Base-by-base conservation (phyloP, 2,888 invertebrate species). In the Lochmaea crataegi region DNA sequence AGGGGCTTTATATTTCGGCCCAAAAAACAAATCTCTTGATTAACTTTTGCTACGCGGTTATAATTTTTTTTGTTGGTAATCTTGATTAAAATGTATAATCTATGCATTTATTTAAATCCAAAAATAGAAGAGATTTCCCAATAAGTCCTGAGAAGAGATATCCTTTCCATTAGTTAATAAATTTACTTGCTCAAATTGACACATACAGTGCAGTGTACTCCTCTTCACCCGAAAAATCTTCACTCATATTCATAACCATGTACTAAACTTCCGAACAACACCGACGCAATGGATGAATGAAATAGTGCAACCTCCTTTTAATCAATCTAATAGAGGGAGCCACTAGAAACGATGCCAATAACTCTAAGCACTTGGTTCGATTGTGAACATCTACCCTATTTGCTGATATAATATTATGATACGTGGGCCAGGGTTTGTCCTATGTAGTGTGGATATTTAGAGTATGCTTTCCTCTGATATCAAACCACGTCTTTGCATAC, bases 241-340 rank as follows among this genome's bases (percentile, higher is more conserved):
- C 80, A 78, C 79, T 78, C 83, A 82, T 82, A 83, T 84, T 84
- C 84, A 79, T 77, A 78, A 81, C 80, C 82, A 81, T 83, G 77
- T 65, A 77, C 73, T 67, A 64, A 32, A 67, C 45, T 16, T 26
- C 48, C 48, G 48, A 75, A 18, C 51, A 14, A 45, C 48, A 14
- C 45, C 45, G n/a, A 53, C 53, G 18, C 48, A 32, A 48, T 10
- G 10, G 10, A 18, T 53, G 77, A 77, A 79, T 76, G 79, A 79
- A 81, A 69, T 77, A 79, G 74, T 77, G 75, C 65, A 78, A 75
- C 70, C 73, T 64, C 48, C 69, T 70, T 85, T 85, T 85, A 85
- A 85, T 85, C 85, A 85, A 85, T 84, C 85, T 85, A 85, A 85
- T 85, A 85, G 85, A 84, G 80, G 80, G 78, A 80, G 80, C 38